A percentile compares a stretch with the other conserved stretches of the same genome.
Evolutionary conservation across 2,797 vertebrate species (phyloP).

Genomic region (Rhinophrynus dorsalis): DNA sequence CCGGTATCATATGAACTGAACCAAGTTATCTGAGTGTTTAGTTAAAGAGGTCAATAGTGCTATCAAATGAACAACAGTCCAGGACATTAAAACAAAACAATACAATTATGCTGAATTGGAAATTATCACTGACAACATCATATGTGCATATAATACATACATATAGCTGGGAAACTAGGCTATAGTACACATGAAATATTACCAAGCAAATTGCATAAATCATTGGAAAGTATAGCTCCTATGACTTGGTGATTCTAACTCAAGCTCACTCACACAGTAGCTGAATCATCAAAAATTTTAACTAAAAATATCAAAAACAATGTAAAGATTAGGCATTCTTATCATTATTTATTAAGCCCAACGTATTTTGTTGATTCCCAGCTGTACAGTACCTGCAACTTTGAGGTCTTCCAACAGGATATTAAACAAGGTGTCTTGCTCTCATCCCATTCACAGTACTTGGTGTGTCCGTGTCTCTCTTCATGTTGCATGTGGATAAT

Average conservation of each 20-base stretch:
- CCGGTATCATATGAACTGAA: conserved; percentile 3
- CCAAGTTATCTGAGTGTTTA: background rate
- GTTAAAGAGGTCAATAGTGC: background rate
- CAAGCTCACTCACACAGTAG: too few species aligned
- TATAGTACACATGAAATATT: background rate
- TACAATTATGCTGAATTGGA: too few species aligned
- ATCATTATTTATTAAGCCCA: too few species aligned
- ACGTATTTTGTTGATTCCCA: too few species aligned
- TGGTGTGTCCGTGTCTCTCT: background rate
- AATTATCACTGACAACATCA: too few species aligned
- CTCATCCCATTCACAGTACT: background rate
- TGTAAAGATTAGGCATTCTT: too few species aligned
- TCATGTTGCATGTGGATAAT: background rate
- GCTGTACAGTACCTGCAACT: background rate
- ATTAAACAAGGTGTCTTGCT: background rate
- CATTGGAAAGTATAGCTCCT: too few species aligned
- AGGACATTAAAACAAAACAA: background rate
- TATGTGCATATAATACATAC: too few species aligned
- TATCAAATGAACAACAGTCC: conserved; percentile 11
- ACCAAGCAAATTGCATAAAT: background rate
- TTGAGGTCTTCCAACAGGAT: background rate
- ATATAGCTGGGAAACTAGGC: too few species aligned
- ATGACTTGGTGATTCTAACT: too few species aligned
- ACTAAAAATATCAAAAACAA: too few species aligned
- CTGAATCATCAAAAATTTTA: too few species aligned